Base-by-base conservation (phyloP, 2,797 vertebrate species). In the Pristis pectinata region DNA sequence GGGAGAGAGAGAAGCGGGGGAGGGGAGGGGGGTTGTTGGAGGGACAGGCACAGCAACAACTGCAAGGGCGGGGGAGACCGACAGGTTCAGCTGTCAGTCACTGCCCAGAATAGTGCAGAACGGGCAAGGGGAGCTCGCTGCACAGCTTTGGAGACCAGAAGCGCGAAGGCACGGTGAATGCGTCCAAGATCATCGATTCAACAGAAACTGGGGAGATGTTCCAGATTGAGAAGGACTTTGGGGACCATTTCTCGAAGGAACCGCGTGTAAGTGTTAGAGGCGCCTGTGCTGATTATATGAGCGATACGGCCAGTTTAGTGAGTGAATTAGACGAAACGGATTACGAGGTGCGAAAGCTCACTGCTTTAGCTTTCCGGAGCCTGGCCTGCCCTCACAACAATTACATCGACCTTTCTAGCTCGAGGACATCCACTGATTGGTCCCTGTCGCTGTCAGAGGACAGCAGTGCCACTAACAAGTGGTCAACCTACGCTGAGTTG, bases 21-120 rank as follows among this genome's bases (percentile, higher is more conserved):
- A 8, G 6, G 34, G 15, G 37, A 11, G 24, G 64, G 37, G 11
- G 24, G 64, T 17, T 61, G 59, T 91, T 64, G 59, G 34, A 96
- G 95, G 96, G 96, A 95, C 95, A n/a, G 96, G 96, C 96, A 96
- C 96, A 96, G 96, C 97, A 96, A 97, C 91, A 94, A 94, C 95
- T 95, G 95, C 96, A 97, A 96, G 97, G 97, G 97, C 97, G 97
- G 97, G 97, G 97, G 96, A 97, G 96, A 10, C 70, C 95, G 97
- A 98, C 98, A 98, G 98, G 97, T 97, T 98, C 98, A 98, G 97
- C 98, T 98, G 98, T 98, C 98, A 98, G 96, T 97, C 97, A 97
- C 95, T 95, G 96, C 98, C 97, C 98, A 97, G 98, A 98, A 98
- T 98, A 98, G 98, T 64, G 87, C 98, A 97, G 97, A 96, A 97